Evolutionary conservation across 2,797 vertebrate genomes (phyloP).

Genomic region (Scomberomorus guttatus): DNA sequence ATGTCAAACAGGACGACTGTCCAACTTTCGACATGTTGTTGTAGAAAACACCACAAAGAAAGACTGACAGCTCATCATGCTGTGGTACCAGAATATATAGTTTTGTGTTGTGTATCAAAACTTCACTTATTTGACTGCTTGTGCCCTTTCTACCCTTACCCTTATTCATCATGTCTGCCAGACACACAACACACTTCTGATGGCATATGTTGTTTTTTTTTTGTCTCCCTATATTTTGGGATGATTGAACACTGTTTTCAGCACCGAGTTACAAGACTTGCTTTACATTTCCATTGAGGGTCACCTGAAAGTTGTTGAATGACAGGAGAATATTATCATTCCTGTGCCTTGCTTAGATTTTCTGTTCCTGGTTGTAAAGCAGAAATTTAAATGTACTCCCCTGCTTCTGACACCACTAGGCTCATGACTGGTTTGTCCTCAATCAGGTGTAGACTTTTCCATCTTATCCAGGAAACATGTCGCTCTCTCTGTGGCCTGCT

Average conservation of each 20-base stretch:
- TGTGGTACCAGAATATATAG: not conserved
- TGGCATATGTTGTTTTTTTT: not conserved
- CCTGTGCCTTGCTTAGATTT: too few species aligned
- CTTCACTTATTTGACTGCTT: not conserved
- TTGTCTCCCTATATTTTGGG: not conserved
- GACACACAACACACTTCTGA: not conserved
- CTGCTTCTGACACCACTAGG: not conserved
- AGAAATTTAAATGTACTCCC: not conserved
- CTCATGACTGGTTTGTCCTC: slow-evolving; percentile 6
- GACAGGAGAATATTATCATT: not conserved
- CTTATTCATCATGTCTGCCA: not conserved
- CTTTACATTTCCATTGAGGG: not conserved
- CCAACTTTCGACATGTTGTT: too few species aligned
- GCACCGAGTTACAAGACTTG: not conserved
- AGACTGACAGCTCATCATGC: slow-evolving; percentile 3
- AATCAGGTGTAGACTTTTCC: slow-evolving; percentile 9
- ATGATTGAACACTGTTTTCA: not conserved
- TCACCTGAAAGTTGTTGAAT: not conserved
- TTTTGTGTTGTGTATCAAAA: slow-evolving; percentile 8
- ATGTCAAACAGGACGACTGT: too few species aligned
- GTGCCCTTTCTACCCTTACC: not conserved
- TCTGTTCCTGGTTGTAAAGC: not conserved
- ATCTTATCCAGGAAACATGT: slow-evolving; percentile 18
- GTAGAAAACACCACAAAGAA: not conserved
- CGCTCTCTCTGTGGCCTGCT: not conserved